Conservation (phyloP, 2,888 invertebrate species). For the Adela reaumurella region DNA sequence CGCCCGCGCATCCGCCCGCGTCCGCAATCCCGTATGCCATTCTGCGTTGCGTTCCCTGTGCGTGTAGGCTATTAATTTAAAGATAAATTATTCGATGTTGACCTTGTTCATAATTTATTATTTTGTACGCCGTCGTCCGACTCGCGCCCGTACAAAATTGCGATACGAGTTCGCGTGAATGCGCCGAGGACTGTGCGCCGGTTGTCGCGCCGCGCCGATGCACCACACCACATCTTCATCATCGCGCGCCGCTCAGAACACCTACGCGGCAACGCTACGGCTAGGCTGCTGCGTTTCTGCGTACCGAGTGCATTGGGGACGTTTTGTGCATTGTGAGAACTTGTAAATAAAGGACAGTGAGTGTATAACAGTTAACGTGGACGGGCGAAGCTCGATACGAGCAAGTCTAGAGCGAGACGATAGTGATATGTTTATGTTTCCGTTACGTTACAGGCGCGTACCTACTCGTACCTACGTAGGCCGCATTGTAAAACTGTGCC, state of each 20-base stretch:
- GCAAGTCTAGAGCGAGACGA: not conserved
- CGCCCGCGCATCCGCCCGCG: conserved; percentile 16
- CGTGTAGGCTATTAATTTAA: not conserved
- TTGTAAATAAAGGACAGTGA: not conserved
- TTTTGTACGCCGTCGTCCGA: not conserved
- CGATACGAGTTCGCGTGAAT: not conserved
- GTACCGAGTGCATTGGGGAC: not conserved
- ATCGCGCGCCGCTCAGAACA: not conserved
- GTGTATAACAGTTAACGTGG: not conserved
- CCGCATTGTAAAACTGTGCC: not conserved
- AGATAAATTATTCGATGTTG: conserved; percentile 1
- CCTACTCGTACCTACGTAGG: not conserved
- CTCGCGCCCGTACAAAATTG: not conserved
- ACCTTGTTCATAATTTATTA: conserved; percentile 2
- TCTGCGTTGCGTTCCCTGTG: not conserved
- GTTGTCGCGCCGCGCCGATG: not conserved
- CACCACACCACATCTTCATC: too few species aligned
- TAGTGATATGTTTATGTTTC: not conserved
- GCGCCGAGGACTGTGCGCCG: not conserved
- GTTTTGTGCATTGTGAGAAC: not conserved
- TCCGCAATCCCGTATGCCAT: conserved; percentile 17
- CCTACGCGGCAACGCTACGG: too few species aligned
- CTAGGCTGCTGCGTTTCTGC: not conserved
- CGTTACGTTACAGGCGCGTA: not conserved
- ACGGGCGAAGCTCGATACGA: not conserved